A percentile compares a stretch with the other conserved stretches of the same genome.
Conservation (phyloP, 2,797 vertebrate genomes). For the Hylomyscus alleni region DNA sequence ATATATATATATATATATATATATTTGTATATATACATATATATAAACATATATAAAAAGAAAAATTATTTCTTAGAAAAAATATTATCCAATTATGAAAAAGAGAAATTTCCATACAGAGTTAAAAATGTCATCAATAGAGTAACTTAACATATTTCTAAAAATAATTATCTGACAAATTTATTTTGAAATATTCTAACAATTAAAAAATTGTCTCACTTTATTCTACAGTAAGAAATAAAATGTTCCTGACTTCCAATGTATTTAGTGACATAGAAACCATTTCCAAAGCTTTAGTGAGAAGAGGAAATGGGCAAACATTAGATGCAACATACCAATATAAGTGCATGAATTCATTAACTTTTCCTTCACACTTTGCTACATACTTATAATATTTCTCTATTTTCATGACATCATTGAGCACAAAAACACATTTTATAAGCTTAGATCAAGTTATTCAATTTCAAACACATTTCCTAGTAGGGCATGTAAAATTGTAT, state of each 20-base stretch:
- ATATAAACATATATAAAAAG: background rate
- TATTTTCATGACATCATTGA: too few relatives aligned
- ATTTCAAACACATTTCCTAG: background rate
- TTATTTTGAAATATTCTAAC: background rate
- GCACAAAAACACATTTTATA: too few relatives aligned
- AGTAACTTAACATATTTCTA: background rate
- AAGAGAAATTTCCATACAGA: background rate
- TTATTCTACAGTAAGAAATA: background rate
- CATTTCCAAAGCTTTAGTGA: background rate
- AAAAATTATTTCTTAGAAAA: background rate
- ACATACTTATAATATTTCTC: background rate
- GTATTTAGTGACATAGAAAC: background rate
- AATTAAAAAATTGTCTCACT: too few relatives aligned
- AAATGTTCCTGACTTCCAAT: background rate
- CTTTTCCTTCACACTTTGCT: too few relatives aligned
- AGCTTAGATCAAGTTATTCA: background rate
- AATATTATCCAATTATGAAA: conserved; percentile 1
- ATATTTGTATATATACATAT: background rate
- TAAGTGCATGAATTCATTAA: background rate
- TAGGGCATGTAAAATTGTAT: background rate
- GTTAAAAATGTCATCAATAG: background rate
- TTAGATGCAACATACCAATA: background rate
- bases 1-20: background rate
- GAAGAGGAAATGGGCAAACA: background rate
- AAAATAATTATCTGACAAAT: background rate